Percentiles rank a stretch among this genome's conserved stretches.
phyloP scores from a whole-genome alignment of 2,797 vertebrate species.

The Pantherophis alleghaniensis region DNA sequence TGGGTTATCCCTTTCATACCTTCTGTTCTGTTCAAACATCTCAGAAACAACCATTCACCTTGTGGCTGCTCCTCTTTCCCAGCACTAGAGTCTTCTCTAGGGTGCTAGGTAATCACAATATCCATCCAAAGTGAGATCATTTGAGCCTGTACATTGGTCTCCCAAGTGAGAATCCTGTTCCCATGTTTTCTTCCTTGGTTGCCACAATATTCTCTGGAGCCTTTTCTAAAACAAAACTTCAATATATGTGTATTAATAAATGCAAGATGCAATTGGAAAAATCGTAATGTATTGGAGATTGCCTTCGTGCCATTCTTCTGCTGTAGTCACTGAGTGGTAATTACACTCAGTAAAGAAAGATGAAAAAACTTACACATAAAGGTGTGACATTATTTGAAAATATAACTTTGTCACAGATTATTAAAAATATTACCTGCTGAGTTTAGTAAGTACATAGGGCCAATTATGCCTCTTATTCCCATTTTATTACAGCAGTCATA shows the following conservation, averaged over 20 bases:
- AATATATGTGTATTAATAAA: not conserved
- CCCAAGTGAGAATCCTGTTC: not conserved
- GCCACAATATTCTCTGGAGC: not conserved
- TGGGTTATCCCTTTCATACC: not conserved
- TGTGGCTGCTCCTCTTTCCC: not conserved
- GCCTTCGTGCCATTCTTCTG: not conserved
- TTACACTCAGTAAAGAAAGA: not conserved
- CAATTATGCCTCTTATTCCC: slow-evolving; percentile 31
- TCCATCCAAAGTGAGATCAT: not conserved
- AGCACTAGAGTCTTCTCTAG: not conserved
- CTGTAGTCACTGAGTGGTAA: not conserved
- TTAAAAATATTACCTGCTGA: slow-evolving; percentile 20
- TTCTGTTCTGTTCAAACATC: not conserved
- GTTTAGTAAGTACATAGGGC: slow-evolving; percentile 33
- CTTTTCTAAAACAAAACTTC: not conserved
- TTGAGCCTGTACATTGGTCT: not conserved
- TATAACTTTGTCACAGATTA: slow-evolving; percentile 35
- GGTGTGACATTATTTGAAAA: slow-evolving; percentile 23
- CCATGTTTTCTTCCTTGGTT: not conserved
- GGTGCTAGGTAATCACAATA: not conserved
- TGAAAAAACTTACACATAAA: not conserved
- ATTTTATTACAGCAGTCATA: not conserved
- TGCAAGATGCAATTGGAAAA: not conserved
- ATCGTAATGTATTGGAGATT: not conserved
- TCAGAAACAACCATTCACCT: not conserved